A percentile compares a stretch with the other conserved stretches of the same genome.
Evolutionary conservation across 2,797 vertebrate species (phyloP).

Genomic region (Anomalospiza imberbis): DNA sequence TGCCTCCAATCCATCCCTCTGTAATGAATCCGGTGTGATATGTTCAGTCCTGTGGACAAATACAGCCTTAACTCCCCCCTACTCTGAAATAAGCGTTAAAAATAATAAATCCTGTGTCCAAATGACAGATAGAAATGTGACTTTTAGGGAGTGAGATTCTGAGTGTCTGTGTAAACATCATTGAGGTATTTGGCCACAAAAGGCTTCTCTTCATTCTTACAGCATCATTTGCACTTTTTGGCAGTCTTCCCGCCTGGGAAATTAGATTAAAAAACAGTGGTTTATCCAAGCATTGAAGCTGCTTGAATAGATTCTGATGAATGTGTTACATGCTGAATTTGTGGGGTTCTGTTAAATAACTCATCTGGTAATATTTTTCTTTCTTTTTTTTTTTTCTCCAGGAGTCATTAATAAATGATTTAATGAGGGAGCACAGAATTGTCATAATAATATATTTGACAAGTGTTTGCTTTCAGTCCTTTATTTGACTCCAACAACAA

Average conservation of each 20-base stretch:
- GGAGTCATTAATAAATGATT: slow-evolving; percentile 15
- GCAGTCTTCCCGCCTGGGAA: slow-evolving; percentile 58
- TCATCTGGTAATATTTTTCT: neutral
- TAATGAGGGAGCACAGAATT: slow-evolving; percentile 40
- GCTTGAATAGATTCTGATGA: slow-evolving; percentile 56
- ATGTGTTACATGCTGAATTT: slow-evolving; percentile 34
- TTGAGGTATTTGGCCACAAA: neutral
- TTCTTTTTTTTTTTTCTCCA: neutral
- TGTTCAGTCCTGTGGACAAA: slow-evolving; percentile 38
- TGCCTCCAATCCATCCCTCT: slow-evolving; percentile 69
- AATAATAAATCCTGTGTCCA: neutral
- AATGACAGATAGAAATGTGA: neutral
- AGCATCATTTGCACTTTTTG: slow-evolving; percentile 54
- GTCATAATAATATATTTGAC: slow-evolving; percentile 3
- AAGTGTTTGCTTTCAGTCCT: neutral
- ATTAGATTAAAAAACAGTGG: slow-evolving; percentile 57
- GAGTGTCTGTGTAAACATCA: neutral
- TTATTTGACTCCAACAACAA: neutral
- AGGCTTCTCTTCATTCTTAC: slow-evolving; percentile 32
- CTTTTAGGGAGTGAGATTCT: slow-evolving; percentile 6
- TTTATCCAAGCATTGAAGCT: slow-evolving; percentile 52
- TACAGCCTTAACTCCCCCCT: neutral
- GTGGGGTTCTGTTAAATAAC: slow-evolving; percentile 23
- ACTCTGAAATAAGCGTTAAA: neutral
- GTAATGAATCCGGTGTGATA: slow-evolving; percentile 66